Conservation (phyloP, 2,888 invertebrate genomes). For the Scaptomyza polygonia region DNA sequence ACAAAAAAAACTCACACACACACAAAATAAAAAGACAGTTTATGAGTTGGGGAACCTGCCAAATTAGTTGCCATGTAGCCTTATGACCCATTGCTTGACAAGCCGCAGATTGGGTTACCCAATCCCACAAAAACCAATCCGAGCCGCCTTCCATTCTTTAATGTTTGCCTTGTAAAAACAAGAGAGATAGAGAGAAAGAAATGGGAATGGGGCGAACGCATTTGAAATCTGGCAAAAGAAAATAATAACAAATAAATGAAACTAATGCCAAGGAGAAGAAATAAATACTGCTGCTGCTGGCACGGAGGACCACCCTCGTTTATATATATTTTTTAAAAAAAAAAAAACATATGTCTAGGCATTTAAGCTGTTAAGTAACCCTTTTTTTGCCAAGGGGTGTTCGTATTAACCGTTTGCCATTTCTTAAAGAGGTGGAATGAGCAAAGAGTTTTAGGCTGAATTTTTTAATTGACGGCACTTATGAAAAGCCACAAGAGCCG, state of each 20-base stretch:
- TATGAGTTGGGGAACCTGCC: constrained; percentile 51
- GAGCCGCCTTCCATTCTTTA: constrained; percentile 58
- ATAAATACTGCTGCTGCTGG: constrained; percentile 13
- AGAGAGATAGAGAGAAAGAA: background rate
- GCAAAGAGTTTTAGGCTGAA: constrained; percentile 17
- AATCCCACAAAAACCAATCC: constrained; percentile 26
- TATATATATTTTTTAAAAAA: constrained; percentile 9
- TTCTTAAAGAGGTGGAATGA: constrained; percentile 33
- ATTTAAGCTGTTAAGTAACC: constrained; percentile 69
- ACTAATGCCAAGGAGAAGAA: constrained; percentile 57
- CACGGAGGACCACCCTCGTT: constrained; percentile 59
- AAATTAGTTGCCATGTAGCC: constrained; percentile 72
- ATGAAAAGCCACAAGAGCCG: constrained; percentile 50
- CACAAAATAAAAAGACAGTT: constrained; percentile 6
- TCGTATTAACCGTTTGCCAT: constrained; percentile 47
- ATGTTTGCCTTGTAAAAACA: constrained; percentile 53
- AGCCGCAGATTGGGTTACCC: constrained; percentile 73
- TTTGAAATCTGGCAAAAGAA: constrained; percentile 62
- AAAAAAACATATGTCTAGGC: constrained; percentile 60
- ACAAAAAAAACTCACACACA: constrained; percentile 35
- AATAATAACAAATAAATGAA: constrained; percentile 74
- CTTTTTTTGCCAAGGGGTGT: constrained; percentile 53
- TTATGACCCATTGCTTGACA: constrained; percentile 70
- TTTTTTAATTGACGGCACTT: constrained; percentile 71
- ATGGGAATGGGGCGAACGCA: constrained; percentile 34